Conservation (phyloP, 2,888 invertebrate genomes). For the Diogma glabrata region DNA sequence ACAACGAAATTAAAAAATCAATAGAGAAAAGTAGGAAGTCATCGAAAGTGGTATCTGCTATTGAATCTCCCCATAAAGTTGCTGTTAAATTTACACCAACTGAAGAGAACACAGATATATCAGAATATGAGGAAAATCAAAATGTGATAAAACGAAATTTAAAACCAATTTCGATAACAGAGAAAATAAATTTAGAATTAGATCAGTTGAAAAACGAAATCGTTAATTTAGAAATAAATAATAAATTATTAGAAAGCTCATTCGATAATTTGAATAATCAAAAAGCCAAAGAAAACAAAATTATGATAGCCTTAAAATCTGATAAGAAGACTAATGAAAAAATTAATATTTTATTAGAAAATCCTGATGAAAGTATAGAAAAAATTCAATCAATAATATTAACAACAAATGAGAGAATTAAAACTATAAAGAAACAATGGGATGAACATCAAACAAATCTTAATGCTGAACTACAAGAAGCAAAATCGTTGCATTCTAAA, state of each 20-base stretch:
- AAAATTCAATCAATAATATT: conserved; percentile 48
- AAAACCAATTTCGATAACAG: not conserved
- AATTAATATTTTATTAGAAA: conserved; percentile 51
- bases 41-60: not conserved
- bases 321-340: conserved; percentile 43
- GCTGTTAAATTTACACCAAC: too few species aligned
- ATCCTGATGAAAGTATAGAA: conserved; percentile 46
- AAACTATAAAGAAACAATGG: conserved; percentile 58
- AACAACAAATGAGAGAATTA: conserved; percentile 47
- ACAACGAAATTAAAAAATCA: too few species aligned
- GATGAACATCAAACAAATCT: conserved; percentile 56
- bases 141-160: not conserved
- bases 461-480: conserved; percentile 39
- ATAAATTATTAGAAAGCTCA: conserved; percentile 19
- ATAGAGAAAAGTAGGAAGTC: not conserved
- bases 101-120: conserved; percentile 1
- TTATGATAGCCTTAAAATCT: conserved; percentile 32
- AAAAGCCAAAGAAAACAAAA: conserved; percentile 29
- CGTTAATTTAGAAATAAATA: conserved; percentile 29
- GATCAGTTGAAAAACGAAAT: conserved; percentile 32
- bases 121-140: not conserved
- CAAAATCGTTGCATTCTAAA: conserved; percentile 30
- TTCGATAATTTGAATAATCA: conserved; percentile 21
- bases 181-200: conserved; percentile 16
- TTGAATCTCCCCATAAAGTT: conserved; percentile 3